Percentiles rank a stretch among this genome's conserved stretches.
phyloP scores from a whole-genome alignment of 2,113 vertebrate genomes.

The Beaufortia kweichowensis region DNA sequence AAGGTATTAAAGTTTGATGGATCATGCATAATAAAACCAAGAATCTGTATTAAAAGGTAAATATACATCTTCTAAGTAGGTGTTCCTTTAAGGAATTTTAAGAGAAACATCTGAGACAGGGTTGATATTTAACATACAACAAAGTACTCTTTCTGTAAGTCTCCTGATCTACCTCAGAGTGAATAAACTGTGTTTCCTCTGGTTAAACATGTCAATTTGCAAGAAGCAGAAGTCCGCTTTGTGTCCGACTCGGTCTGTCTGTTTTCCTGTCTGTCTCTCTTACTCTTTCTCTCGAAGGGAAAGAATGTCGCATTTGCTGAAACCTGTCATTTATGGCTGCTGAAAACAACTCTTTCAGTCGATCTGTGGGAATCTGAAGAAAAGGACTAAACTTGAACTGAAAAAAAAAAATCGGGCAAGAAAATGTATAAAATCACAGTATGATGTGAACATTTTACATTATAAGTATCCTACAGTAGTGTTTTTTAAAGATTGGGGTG shows the following conservation, averaged over 20 bases:
- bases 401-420: not conserved
- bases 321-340: constrained; percentile 42
- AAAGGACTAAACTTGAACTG: not conserved
- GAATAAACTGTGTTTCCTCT: too few relatives aligned
- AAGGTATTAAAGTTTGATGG: too few relatives aligned
- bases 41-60: too few relatives aligned
- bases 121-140: not conserved
- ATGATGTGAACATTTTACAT: too few relatives aligned
- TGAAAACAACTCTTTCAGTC: constrained; percentile 34
- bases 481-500: too few relatives aligned
- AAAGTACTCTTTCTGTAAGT: not conserved
- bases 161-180: not conserved
- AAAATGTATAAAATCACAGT: not conserved
- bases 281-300: constrained; percentile 4
- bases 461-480: too few relatives aligned
- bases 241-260: not conserved
- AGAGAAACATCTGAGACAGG: not conserved
- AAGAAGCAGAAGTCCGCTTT: not conserved
- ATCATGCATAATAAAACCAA: too few relatives aligned
- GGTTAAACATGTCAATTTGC: constrained; percentile 16
- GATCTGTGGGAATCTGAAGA: constrained; percentile 2
- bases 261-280: not conserved
- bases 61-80: too few relatives aligned
- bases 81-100: not conserved
- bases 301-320: constrained; percentile 36